phyloP scores from a whole-genome alignment of 2,797 vertebrate genomes.

The Scomberomorus guttatus region DNA sequence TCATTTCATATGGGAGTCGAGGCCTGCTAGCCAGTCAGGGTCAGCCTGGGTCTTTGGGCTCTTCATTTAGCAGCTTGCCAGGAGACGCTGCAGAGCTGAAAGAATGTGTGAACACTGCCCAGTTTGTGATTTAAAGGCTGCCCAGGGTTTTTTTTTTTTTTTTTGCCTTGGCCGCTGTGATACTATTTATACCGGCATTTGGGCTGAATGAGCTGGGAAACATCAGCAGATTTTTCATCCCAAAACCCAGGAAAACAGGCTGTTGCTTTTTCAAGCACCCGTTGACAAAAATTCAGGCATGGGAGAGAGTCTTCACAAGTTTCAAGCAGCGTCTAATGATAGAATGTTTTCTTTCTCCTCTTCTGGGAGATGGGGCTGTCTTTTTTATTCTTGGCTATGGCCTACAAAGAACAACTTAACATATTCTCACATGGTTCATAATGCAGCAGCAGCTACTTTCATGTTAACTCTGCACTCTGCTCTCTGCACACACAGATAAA shows the following conservation, averaged over 20 bases:
- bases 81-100: slow-evolving; percentile 76
- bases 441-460: slow-evolving; percentile 3
- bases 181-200: slow-evolving; percentile 76
- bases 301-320: slow-evolving; percentile 53
- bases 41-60: slow-evolving; percentile 70
- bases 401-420: slow-evolving; percentile 19
- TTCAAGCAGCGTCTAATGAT: slow-evolving; percentile 40
- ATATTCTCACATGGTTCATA: slow-evolving; percentile 21
- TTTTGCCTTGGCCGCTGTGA: slow-evolving; percentile 58
- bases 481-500: slow-evolving; percentile 16
- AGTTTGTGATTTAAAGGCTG: slow-evolving; percentile 78
- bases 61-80: slow-evolving; percentile 78
- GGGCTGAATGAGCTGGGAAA: slow-evolving; percentile 63
- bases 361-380: slow-evolving; percentile 3
- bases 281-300: slow-evolving; percentile 45
- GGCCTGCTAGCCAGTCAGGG: slow-evolving; percentile 61
- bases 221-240: slow-evolving; percentile 73
- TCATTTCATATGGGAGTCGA: slow-evolving; percentile 71
- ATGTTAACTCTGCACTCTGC: slow-evolving; percentile 18
- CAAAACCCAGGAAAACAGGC: slow-evolving; percentile 61
- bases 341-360: slow-evolving; percentile 36
- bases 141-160: slow-evolving; percentile 43
- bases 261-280: slow-evolving; percentile 48
- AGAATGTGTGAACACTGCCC: slow-evolving; percentile 81
- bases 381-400: slow-evolving; percentile 32